A percentile compares a stretch with the other conserved stretches of the same genome.
Evolutionary conservation across 2,113 vertebrate genomes (phyloP).

Genomic region (Elachura formosa): DNA sequence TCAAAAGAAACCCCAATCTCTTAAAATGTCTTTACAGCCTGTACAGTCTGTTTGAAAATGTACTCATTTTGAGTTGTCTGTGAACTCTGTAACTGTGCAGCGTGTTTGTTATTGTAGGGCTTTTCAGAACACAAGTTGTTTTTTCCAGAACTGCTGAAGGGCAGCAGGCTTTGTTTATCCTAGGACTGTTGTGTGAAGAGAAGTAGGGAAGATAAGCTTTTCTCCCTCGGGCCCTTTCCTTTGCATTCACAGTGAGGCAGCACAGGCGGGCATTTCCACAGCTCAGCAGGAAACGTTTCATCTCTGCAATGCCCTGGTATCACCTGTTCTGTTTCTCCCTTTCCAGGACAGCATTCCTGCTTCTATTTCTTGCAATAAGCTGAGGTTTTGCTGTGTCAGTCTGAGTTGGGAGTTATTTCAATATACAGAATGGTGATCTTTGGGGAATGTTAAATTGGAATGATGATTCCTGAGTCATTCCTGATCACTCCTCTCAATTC

Average conservation of each 20-base stretch:
- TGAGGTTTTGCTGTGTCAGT: not conserved
- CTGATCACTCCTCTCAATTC: too few species aligned
- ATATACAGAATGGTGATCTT: not conserved
- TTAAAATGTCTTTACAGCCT: not conserved
- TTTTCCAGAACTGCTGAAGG: not conserved
- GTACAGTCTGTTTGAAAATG: slow-evolving; percentile 3
- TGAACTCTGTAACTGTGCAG: not conserved
- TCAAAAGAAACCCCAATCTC: not conserved
- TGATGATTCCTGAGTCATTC: not conserved
- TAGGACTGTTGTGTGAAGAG: not conserved
- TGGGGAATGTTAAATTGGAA: not conserved
- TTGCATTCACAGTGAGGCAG: not conserved
- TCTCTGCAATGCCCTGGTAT: not conserved
- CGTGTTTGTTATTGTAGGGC: not conserved
- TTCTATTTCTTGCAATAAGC: not conserved
- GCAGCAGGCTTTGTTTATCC: not conserved
- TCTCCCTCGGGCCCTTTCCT: not conserved
- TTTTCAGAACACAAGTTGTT: not conserved
- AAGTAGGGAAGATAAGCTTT: not conserved
- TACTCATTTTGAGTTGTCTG: not conserved
- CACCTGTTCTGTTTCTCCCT: not conserved
- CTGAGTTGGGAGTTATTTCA: not conserved
- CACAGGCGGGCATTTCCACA: not conserved
- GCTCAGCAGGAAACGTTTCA: not conserved
- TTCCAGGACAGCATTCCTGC: not conserved